Evolutionary conservation across 2,113 vertebrate species (phyloP).

Genomic region (Emydura subglobosa): DNA sequence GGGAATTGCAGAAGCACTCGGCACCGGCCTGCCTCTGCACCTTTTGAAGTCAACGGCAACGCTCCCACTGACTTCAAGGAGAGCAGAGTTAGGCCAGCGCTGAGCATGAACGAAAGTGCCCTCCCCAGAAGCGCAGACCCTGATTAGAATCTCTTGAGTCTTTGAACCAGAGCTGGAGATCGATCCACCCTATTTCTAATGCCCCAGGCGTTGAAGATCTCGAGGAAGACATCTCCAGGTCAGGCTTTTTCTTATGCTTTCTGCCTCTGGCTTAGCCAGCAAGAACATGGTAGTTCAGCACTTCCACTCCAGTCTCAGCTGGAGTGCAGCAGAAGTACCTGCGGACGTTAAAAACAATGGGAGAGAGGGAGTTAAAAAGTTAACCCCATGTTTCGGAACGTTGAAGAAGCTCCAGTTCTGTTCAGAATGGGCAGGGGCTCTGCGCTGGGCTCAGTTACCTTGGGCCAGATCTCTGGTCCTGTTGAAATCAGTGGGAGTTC

Average conservation of each 20-base stretch:
- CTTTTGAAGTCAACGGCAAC: neutral
- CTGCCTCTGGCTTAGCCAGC: neutral
- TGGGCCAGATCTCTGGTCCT: neutral
- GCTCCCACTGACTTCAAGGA: neutral
- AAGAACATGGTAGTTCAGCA: neutral
- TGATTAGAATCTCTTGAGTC: conserved; percentile 22
- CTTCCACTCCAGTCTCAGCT: conserved; percentile 9
- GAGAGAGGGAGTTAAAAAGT: neutral
- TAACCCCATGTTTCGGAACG: conserved; percentile 36
- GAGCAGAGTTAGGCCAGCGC: neutral
- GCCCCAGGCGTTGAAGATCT: neutral
- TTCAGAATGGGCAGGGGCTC: neutral
- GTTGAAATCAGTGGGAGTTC: neutral
- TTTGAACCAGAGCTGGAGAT: conserved; percentile 37
- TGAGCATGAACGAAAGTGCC: neutral
- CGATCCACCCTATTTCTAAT: neutral
- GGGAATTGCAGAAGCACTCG: neutral
- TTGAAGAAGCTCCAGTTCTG: conserved; percentile 13
- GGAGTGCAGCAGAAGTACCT: neutral
- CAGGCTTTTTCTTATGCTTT: conserved; percentile 36
- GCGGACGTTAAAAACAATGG: neutral
- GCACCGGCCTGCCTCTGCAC: neutral
- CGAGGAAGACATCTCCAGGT: neutral
- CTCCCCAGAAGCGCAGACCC: neutral
- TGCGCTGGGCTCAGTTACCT: neutral